A percentile compares a stretch with the other conserved stretches of the same genome.
Evolutionary conservation across 2,113 vertebrate genomes (phyloP).

Genomic region (Prionailurus viverrinus): DNA sequence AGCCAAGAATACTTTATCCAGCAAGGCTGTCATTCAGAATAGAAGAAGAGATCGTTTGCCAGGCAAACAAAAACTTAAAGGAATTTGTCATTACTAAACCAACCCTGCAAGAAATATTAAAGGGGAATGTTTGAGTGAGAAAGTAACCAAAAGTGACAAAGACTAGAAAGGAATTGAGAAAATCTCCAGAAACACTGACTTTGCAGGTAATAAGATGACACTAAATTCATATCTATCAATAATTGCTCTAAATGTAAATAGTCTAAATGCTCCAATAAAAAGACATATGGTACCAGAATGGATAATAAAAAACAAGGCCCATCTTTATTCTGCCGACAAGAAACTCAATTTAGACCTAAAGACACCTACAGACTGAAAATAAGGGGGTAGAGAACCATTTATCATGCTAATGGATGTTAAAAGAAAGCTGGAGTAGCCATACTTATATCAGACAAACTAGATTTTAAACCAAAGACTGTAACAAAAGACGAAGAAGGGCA

Average conservation of each 20-base stretch:
- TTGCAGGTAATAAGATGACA: background rate
- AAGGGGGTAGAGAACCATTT: background rate
- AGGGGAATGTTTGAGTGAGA: background rate
- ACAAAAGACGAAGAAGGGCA: background rate
- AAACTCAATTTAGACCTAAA: background rate
- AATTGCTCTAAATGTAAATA: too few relatives aligned
- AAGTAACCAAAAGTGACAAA: background rate
- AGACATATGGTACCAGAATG: background rate
- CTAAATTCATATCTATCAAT: too few relatives aligned
- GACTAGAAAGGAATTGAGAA: background rate
- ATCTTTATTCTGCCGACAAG: background rate
- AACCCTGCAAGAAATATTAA: background rate
- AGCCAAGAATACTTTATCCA: too few relatives aligned
- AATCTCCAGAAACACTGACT: background rate
- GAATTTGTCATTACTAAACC: background rate
- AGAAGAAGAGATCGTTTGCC: background rate
- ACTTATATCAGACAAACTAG: background rate
- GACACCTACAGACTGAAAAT: background rate
- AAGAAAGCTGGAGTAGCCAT: background rate
- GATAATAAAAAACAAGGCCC: background rate
- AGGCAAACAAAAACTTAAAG: background rate
- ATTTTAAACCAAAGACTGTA: background rate
- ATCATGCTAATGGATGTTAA: background rate
- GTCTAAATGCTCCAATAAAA: too few relatives aligned
- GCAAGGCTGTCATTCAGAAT: background rate